Base-by-base conservation (phyloP, 2,113 vertebrate genomes). In the Paracanthobrama guichenoti region DNA sequence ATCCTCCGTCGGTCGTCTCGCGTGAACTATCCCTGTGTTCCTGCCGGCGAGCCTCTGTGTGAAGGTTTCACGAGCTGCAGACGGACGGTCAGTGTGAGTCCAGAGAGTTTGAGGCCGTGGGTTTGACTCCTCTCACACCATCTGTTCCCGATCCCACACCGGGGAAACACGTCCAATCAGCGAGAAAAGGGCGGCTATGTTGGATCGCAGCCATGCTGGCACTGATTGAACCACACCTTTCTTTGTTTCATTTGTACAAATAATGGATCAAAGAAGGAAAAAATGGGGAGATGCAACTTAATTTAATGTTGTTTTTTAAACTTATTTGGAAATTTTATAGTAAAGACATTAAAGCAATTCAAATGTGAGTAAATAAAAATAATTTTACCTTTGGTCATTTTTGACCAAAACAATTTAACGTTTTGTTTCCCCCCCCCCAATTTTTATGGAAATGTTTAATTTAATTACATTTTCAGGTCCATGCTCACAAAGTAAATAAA, bases 31-130 rank as follows among this genome's bases (percentile, higher is more conserved):
- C 22, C 48, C 69, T 74, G 53, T 82, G 28, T 31, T 31, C 28
- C 28, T 31, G 28, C 28, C 28, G 60, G 22, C 10, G 22, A 67
- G n/a, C n/a, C n/a, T n/a, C n/a, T n/a, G n/a, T n/a, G n/a, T n/a
- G n/a, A n/a, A n/a, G 84, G 31, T 6, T 28, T 28, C 26, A 44
- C n/a, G 46, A 59, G 72, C 60, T 83, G 84, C 90, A 91, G 88
- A 89, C 80, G 82, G 86, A 26, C 7, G 4, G 84, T 66, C 88
- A 82, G 88, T 86, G 82, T 89, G 89, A 87, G 82, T 84, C 83
- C 81, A 79, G 76, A 86, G 86, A 87, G 50, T 74, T 35, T 76
- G 35, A 53, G 82, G 76, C 83, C 62, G 44, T 48, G 83, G 86
- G 79, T 80, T 73, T 79, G 39, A 71, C 44, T 79, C 64, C 81